phyloP scores from a whole-genome alignment of 2,113 vertebrate genomes.

The Seriola aureovittata region DNA sequence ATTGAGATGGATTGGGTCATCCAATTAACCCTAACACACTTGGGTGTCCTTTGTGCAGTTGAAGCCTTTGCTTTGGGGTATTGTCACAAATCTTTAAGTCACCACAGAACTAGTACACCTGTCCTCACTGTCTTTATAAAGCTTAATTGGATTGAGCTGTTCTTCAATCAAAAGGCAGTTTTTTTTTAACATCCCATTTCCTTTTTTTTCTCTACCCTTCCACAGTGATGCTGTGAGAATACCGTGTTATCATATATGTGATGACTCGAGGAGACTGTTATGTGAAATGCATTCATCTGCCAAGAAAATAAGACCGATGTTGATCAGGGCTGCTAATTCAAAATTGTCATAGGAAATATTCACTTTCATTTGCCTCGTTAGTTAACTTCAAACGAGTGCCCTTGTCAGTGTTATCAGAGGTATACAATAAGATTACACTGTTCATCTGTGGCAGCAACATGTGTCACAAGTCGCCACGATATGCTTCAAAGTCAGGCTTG shows the following conservation, averaged over 20 bases:
- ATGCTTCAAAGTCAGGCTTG: not conserved
- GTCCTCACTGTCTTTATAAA: conserved; percentile 74
- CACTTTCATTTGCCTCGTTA: conserved; percentile 16
- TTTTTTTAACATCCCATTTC: not conserved
- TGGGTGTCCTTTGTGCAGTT: conserved; percentile 77
- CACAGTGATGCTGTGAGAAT: not conserved
- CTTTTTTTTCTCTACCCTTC: not conserved
- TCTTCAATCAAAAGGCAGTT: conserved; percentile 48
- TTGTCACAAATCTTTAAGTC: conserved; percentile 80
- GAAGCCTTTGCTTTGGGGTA: conserved; percentile 80
- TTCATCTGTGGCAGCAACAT: conserved; percentile 28
- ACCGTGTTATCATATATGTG: conserved; percentile 31
- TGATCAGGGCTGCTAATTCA: conserved; percentile 25
- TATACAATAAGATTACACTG: conserved; percentile 3
- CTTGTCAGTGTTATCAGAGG: conserved; percentile 7
- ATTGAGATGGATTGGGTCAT: conserved; percentile 87
- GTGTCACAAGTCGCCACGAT: conserved; percentile 5
- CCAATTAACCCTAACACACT: conserved; percentile 85
- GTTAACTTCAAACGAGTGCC: conserved; percentile 25
- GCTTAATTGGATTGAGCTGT: conserved; percentile 77
- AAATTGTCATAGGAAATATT: conserved; percentile 23
- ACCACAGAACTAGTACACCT: conserved; percentile 71
- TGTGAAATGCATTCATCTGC: conserved; percentile 22
- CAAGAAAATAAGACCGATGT: not conserved
- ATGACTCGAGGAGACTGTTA: conserved; percentile 19